phyloP scores from a whole-genome alignment of 2,888 invertebrate genomes.

The Amphipoea lucens region DNA sequence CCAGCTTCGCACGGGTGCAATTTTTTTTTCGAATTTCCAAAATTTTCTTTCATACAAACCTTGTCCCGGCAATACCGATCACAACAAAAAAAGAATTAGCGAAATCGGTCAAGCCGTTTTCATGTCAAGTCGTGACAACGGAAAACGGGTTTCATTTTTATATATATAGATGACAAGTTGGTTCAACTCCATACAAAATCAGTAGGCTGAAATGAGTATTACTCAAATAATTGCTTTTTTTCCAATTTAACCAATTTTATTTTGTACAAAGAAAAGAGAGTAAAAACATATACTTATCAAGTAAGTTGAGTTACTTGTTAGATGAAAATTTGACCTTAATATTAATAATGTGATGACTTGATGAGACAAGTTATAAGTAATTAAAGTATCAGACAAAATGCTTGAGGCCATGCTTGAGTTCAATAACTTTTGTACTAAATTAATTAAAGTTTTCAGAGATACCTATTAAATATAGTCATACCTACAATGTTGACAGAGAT shows the following conservation, averaged over 20 bases:
- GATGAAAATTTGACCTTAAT: neutral
- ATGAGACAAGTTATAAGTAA: neutral
- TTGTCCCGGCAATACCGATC: too few relatives aligned
- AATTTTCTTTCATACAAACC: too few relatives aligned
- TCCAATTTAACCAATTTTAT: neutral
- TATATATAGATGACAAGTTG: too few relatives aligned
- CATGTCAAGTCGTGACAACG: too few relatives aligned
- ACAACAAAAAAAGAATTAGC: too few relatives aligned
- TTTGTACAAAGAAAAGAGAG: neutral
- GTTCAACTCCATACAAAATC: neutral
- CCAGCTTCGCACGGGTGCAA: too few relatives aligned
- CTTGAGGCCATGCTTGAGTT: neutral
- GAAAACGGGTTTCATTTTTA: too few relatives aligned
- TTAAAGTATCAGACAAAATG: neutral
- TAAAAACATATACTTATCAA: neutral
- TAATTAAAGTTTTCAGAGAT: too few relatives aligned
- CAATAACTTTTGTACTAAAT: slow-evolving; percentile 3
- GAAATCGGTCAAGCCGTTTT: too few relatives aligned
- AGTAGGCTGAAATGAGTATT: neutral
- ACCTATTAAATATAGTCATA: too few relatives aligned
- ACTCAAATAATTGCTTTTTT: neutral
- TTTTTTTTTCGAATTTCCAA: too few relatives aligned
- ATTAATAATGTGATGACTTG: neutral
- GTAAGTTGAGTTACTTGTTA: too few relatives aligned
- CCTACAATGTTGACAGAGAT: neutral